Conservation (phyloP, 2,888 invertebrate species). For the Tillus elongatus region DNA sequence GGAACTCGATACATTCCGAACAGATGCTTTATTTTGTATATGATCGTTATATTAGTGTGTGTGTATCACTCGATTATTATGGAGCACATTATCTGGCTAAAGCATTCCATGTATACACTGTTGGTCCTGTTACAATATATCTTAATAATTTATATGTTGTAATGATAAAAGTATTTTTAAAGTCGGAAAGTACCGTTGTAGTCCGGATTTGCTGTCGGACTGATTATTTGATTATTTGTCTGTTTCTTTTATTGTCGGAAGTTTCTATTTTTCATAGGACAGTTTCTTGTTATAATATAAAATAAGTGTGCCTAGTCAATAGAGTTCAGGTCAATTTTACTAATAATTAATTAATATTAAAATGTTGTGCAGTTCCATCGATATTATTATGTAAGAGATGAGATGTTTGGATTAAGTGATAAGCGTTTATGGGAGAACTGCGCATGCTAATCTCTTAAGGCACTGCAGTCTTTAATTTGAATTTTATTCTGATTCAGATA, state of each 20-base stretch:
- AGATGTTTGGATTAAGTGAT: too few relatives aligned
- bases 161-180: constrained; percentile 43
- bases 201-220: constrained; percentile 30
- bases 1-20: constrained; percentile 34
- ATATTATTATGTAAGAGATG: constrained; percentile 27
- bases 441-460: too few relatives aligned
- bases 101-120: constrained; percentile 45
- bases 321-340: constrained; percentile 55
- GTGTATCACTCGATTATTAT: constrained; percentile 38
- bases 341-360: constrained; percentile 35
- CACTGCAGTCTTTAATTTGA: too few relatives aligned
- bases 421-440: too few relatives aligned
- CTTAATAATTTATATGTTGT: constrained; percentile 44
- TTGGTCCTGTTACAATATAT: constrained; percentile 44
- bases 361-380: constrained; percentile 39
- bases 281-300: constrained; percentile 52
- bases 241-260: constrained; percentile 44
- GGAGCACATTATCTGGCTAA: constrained; percentile 45
- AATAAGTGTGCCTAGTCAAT: constrained; percentile 59
- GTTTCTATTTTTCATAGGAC: constrained; percentile 47
- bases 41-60: constrained; percentile 34
- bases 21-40: constrained; percentile 38
- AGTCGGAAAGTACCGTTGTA: constrained; percentile 39
- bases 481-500: too few relatives aligned
- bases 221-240: constrained; percentile 39